Percentiles rank a stretch among this genome's conserved stretches.
Evolutionary conservation across 2,888 invertebrate genomes (phyloP).

Genomic region (Rhogogaster chlorosoma): DNA sequence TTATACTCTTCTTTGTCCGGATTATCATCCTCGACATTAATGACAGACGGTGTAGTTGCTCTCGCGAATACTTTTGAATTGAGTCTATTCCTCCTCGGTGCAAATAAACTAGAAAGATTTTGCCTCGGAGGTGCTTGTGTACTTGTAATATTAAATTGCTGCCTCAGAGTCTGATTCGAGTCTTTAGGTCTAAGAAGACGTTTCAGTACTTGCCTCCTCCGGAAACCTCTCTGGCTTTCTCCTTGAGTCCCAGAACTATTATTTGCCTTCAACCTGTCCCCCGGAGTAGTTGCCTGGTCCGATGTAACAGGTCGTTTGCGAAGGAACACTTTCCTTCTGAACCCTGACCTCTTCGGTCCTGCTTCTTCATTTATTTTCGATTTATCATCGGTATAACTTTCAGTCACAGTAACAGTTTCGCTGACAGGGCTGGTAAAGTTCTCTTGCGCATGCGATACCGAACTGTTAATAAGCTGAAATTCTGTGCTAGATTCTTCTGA

Average conservation of each 20-base stretch:
- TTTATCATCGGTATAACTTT: neutral
- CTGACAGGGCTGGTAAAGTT: neutral
- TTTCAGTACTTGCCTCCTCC: constrained; percentile 68
- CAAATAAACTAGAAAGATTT: constrained; percentile 24
- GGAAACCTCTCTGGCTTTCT: constrained; percentile 44
- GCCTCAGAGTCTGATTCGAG: constrained; percentile 14
- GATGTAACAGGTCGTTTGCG: constrained; percentile 22
- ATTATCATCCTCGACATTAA: neutral
- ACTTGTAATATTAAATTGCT: constrained; percentile 32
- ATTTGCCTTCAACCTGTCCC: neutral
- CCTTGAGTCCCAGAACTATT: neutral
- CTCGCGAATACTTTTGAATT: constrained; percentile 1
- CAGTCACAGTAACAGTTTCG: neutral
- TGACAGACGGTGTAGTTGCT: constrained; percentile 12
- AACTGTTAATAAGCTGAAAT: neutral
- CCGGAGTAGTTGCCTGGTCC: neutral
- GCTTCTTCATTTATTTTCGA: neutral
- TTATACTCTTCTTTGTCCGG: neutral
- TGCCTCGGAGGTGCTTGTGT: constrained; percentile 5
- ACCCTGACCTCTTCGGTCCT: constrained; percentile 9
- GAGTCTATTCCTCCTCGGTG: neutral
- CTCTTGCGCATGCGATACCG: neutral
- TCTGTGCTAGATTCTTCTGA: neutral
- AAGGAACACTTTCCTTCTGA: constrained; percentile 62
- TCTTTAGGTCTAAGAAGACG: constrained; percentile 61